phyloP scores from a whole-genome alignment of 2,888 invertebrate genomes.

The Poecilobothrus nobilitatus region DNA sequence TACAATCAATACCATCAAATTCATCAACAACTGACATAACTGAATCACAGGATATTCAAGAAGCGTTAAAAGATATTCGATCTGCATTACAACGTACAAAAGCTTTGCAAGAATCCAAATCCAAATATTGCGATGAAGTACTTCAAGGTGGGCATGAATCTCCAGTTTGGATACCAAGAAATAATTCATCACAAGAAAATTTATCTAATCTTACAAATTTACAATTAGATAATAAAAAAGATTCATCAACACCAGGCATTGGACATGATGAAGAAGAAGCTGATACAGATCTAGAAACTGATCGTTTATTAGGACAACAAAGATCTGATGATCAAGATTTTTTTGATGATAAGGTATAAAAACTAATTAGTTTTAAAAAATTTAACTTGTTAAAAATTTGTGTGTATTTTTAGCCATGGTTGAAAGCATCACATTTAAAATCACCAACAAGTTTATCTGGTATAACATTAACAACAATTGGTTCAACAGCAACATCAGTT shows the following conservation, averaged over 20 bases:
- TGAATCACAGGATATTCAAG: slow-evolving; percentile 48
- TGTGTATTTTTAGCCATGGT: slow-evolving; percentile 29
- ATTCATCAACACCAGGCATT: slow-evolving; percentile 23
- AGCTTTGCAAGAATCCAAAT: slow-evolving; percentile 35
- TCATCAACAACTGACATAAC: slow-evolving; percentile 54
- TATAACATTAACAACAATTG: slow-evolving; percentile 21
- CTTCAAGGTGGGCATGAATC: slow-evolving; percentile 37
- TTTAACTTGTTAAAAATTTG: background rate
- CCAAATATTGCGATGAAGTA: slow-evolving; percentile 38
- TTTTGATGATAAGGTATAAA: slow-evolving; percentile 58
- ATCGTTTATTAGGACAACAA: slow-evolving; percentile 86
- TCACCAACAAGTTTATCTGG: slow-evolving; percentile 22
- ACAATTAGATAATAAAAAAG: slow-evolving; percentile 23
- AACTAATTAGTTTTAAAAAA: background rate
- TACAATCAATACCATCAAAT: slow-evolving; percentile 24
- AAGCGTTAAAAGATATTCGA: slow-evolving; percentile 75
- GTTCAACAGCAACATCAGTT: slow-evolving; percentile 29
- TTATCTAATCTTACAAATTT: slow-evolving; percentile 15
- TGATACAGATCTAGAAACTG: slow-evolving; percentile 98
- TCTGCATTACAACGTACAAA: slow-evolving; percentile 57
- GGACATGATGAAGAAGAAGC: slow-evolving; percentile 72
- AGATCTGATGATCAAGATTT: slow-evolving; percentile 85
- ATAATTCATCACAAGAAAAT: slow-evolving; percentile 21
- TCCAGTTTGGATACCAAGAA: slow-evolving; percentile 42
- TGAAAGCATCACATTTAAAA: slow-evolving; percentile 30